Evolutionary conservation across 2,113 vertebrate genomes (phyloP).

Genomic region (Carassius carassius): DNA sequence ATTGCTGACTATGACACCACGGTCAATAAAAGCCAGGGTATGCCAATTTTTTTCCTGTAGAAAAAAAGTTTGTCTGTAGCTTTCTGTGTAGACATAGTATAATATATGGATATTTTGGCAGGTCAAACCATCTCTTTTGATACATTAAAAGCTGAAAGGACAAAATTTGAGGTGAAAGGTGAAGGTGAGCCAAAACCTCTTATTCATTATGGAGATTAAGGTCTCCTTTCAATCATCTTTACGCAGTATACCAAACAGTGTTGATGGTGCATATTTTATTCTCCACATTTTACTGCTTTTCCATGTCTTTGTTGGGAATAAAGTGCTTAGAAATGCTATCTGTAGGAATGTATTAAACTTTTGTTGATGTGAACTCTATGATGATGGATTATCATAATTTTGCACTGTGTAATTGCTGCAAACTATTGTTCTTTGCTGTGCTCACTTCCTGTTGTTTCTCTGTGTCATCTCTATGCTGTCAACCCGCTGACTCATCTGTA

Average conservation of each 20-base stretch:
- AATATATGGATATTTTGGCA: constrained; percentile 58
- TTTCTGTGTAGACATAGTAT: constrained; percentile 8
- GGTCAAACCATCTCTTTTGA: constrained; percentile 59
- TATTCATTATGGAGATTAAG: constrained; percentile 34
- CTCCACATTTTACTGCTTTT: not conserved
- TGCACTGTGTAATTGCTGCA: constrained; percentile 5
- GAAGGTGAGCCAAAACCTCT: constrained; percentile 69
- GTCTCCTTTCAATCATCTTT: not conserved
- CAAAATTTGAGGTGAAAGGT: constrained; percentile 68
- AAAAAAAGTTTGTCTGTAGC: not conserved
- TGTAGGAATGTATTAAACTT: not conserved
- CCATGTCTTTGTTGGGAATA: not conserved
- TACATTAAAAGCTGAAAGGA: constrained; percentile 59
- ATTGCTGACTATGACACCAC: constrained; percentile 66
- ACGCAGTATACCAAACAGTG: not conserved
- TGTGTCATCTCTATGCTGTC: constrained; percentile 30
- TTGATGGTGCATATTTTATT: not conserved
- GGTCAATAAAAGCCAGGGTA: constrained; percentile 67
- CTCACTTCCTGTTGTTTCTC: constrained; percentile 33
- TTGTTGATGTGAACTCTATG: not conserved
- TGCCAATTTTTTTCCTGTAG: constrained; percentile 29
- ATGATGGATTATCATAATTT: constrained; percentile 33
- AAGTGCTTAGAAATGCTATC: not conserved
- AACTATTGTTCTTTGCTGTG: constrained; percentile 21
- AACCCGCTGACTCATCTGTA: constrained; percentile 34